Conservation (phyloP, 2,113 vertebrate genomes). For the Syngnathus floridae region DNA sequence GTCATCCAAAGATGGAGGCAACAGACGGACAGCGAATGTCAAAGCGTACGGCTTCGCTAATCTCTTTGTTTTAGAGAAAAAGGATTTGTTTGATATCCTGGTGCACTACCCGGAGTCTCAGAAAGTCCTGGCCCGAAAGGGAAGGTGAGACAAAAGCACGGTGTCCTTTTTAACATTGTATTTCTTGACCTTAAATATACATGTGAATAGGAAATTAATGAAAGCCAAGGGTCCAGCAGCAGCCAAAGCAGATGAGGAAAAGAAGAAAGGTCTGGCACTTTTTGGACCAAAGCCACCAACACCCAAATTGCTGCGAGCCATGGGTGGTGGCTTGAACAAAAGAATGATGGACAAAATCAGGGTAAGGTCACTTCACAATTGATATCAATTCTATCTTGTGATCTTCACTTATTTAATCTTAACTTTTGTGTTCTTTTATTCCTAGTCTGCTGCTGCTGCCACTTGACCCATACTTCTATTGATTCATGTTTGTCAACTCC, state of each 20-base stretch:
- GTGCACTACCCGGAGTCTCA: conserved; percentile 88
- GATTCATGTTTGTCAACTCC: conserved; percentile 15
- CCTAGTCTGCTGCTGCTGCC: conserved; percentile 5
- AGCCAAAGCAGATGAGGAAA: conserved; percentile 51
- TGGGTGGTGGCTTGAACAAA: conserved; percentile 57
- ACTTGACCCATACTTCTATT: neutral
- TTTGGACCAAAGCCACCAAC: conserved; percentile 74
- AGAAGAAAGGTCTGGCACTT: conserved; percentile 70
- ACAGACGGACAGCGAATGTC: conserved; percentile 83
- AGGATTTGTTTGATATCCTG: conserved; percentile 85
- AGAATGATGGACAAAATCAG: conserved; percentile 45
- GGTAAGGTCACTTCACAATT: conserved; percentile 31
- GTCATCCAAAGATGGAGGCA: conserved; percentile 81
- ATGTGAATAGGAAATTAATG: conserved; percentile 74
- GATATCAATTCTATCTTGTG: neutral
- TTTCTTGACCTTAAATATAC: neutral
- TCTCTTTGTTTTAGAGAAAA: conserved; percentile 90
- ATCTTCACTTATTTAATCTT: neutral
- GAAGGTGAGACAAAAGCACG: conserved; percentile 41
- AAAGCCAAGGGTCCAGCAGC: conserved; percentile 75
- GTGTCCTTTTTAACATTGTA: neutral
- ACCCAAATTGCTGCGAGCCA: conserved; percentile 76
- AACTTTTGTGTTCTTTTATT: neutral
- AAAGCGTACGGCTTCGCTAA: conserved; percentile 89
- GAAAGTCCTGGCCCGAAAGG: conserved; percentile 87